phyloP scores from a whole-genome alignment of 2,888 invertebrate genomes.

The Eumacrocentrus americanus region DNA sequence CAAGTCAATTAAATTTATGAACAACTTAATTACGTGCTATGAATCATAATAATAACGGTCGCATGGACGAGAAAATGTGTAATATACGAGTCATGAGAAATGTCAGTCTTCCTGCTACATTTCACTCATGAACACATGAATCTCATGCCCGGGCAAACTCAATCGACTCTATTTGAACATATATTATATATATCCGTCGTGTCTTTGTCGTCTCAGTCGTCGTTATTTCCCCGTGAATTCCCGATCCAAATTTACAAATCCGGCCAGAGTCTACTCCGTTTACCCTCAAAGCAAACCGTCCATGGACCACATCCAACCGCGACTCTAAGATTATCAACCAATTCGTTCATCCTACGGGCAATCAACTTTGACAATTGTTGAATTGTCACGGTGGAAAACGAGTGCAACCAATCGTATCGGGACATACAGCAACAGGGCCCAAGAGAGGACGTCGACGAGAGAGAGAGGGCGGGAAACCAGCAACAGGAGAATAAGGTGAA shows the following conservation, averaged over 20 bases:
- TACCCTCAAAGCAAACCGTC: not conserved
- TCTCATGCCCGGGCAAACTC: not conserved
- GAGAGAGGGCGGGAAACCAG: not conserved
- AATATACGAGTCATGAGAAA: slow-evolving; percentile 3
- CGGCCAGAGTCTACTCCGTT: slow-evolving; percentile 12
- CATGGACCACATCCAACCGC: slow-evolving; percentile 5
- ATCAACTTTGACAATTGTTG: slow-evolving; percentile 5
- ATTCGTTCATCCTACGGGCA: not conserved
- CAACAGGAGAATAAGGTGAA: slow-evolving; percentile 20
- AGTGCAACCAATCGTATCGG: not conserved
- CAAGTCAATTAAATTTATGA: slow-evolving; percentile 10
- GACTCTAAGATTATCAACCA: not conserved
- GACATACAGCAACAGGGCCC: not conserved
- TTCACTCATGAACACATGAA: not conserved
- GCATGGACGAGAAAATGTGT: not conserved
- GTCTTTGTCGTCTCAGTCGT: slow-evolving; percentile 7
- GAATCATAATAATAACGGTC: not conserved
- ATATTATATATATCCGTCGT: not conserved
- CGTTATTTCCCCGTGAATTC: slow-evolving; percentile 6
- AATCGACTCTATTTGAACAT: not conserved
- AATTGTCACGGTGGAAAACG: not conserved
- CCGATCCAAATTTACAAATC: slow-evolving; percentile 23
- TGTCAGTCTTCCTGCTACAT: not conserved
- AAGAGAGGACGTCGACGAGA: too few relatives aligned
- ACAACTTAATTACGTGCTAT: not conserved